A percentile compares a stretch with the other conserved stretches of the same genome.
phyloP scores from a whole-genome alignment of 2,113 vertebrate genomes.

The Jacana jacana region DNA sequence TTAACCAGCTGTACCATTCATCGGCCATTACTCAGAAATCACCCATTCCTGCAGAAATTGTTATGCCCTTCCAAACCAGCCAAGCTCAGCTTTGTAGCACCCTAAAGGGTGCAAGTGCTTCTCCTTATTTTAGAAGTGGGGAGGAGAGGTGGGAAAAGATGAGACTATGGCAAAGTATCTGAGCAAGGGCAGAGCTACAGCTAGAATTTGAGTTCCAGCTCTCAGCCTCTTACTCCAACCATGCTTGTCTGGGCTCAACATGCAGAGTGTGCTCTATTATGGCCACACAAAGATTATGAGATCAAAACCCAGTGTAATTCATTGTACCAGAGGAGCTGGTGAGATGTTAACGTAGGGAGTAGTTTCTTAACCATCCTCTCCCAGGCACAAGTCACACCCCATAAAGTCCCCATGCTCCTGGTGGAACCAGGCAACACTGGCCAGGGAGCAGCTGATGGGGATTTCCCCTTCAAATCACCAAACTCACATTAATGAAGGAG shows the following conservation, averaged over 20 bases:
- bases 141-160: not conserved
- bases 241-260: not conserved
- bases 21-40: not conserved
- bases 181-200: not conserved
- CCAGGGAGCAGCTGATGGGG: rapidly evolving
- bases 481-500: slow-evolving; percentile 96
- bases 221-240: not conserved
- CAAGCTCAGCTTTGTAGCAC: rapidly evolving
- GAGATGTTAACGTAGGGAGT: not conserved
- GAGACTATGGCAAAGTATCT: not conserved
- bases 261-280: rapidly evolving
- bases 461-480: not conserved
- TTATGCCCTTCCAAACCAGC: not conserved
- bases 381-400: not conserved
- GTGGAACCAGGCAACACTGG: rapidly evolving
- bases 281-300: not conserved
- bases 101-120: not conserved
- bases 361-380: not conserved
- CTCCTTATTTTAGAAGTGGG: not conserved
- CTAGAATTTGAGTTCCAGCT: not conserved
- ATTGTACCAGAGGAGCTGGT: not conserved
- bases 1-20: not conserved
- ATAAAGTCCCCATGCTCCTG: not conserved
- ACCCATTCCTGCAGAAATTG: not conserved
- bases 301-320: not conserved